Percentiles rank a stretch among this genome's conserved stretches.
phyloP scores from a whole-genome alignment of 2,113 vertebrate genomes.

The Mirza zaza region DNA sequence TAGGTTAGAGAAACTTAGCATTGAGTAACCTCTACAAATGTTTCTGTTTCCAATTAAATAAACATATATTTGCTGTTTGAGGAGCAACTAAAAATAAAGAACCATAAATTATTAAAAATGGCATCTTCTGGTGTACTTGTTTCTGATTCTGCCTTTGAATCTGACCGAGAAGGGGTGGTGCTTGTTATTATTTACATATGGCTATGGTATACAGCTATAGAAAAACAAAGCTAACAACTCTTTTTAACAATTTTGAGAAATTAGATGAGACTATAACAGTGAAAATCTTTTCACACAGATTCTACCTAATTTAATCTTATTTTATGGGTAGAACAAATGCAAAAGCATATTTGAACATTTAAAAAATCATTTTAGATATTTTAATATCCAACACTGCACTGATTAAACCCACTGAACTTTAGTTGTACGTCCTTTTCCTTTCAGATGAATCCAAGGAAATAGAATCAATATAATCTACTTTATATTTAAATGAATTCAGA shows the following conservation, averaged over 20 bases:
- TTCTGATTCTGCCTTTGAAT: neutral
- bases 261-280: neutral
- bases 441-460: neutral
- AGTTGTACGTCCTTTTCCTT: conserved; percentile 21
- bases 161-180: neutral
- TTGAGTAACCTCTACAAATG: neutral
- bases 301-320: conserved; percentile 29
- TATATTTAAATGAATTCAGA: neutral
- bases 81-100: conserved; percentile 9
- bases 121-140: neutral
- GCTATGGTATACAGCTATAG: neutral
- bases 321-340: neutral
- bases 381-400: neutral
- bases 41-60: conserved; percentile 27
- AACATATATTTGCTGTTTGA: neutral
- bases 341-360: neutral
- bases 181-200: neutral
- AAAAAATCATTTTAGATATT: neutral
- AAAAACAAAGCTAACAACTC: neutral
- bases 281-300: neutral
- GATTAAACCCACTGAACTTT: neutral
- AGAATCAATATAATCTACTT: neutral
- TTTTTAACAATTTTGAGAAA: conserved; percentile 17
- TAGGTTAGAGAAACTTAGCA: conserved; percentile 3
- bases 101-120: neutral